A percentile compares a stretch with the other conserved stretches of the same genome.
Evolutionary conservation across 2,888 invertebrate genomes (phyloP).

Genomic region (Calameuta pallipes): DNA sequence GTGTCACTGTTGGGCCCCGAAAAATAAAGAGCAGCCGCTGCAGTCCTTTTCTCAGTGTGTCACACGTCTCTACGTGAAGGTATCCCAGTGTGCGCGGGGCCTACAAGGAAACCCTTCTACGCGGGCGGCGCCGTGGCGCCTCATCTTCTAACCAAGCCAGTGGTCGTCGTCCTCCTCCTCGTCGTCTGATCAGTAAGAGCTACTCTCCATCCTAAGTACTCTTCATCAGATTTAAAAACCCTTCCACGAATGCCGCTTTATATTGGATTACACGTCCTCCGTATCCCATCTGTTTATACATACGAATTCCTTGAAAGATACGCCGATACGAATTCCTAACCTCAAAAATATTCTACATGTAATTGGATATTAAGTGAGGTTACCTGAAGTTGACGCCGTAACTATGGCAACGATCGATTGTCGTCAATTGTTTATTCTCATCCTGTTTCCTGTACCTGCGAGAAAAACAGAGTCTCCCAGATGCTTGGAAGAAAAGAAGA

Average conservation of each 20-base stretch:
- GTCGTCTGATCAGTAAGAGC: slow-evolving; percentile 22
- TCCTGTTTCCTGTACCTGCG: neutral
- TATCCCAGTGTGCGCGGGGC: slow-evolving; percentile 41
- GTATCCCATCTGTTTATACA: neutral
- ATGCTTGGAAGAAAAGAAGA: neutral
- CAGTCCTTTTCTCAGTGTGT: neutral
- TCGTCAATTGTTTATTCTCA: neutral
- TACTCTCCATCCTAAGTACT: slow-evolving; percentile 14
- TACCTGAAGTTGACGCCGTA: neutral
- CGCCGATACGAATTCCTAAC: neutral
- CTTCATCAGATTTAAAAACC: slow-evolving; percentile 12
- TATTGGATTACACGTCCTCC: slow-evolving; percentile 2
- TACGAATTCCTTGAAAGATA: neutral
- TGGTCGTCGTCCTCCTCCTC: slow-evolving; percentile 23
- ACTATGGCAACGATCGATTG: neutral
- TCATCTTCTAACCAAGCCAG: slow-evolving; percentile 45
- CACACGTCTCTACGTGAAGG: neutral
- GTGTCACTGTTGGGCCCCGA: slow-evolving; percentile 1
- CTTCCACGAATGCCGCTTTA: slow-evolving; percentile 2
- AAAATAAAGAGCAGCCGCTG: slow-evolving; percentile 1
- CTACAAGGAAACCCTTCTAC: slow-evolving; percentile 67
- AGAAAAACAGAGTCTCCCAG: neutral
- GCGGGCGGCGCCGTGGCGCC: slow-evolving; percentile 66
- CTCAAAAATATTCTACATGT: neutral
- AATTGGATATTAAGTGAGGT: neutral